These are phyloP conservation scores for Syngnathus acus DNA, from an alignment of 2,797 vertebrate genomes.

Conservation along the genomic window DNA sequence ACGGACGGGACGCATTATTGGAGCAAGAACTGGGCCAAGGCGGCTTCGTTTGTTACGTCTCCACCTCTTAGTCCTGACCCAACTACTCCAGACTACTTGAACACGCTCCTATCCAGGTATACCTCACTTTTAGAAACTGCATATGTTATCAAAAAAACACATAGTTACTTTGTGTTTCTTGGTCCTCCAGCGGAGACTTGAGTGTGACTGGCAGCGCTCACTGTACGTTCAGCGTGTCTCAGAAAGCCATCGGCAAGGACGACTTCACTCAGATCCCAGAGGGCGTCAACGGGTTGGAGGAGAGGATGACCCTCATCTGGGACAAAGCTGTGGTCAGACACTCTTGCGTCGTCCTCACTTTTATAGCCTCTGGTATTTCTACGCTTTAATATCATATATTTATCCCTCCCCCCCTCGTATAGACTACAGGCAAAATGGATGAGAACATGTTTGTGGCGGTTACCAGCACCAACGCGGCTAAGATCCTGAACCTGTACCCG, in stretches of 20 bases:
- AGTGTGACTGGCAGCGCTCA: conserved; percentile 92
- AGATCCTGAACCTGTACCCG: conserved; percentile 96
- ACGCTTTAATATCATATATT: neutral
- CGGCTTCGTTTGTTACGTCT: conserved; percentile 91
- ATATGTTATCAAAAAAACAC: neutral
- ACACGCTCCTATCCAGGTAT: conserved; percentile 91
- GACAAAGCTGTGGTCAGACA: conserved; percentile 94
- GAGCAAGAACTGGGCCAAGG: conserved; percentile 99
- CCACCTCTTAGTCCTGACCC: conserved; percentile 95
- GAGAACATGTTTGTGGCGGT: conserved; percentile 97
- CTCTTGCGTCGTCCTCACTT: neutral
- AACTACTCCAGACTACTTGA: conserved; percentile 94
- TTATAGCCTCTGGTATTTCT: neutral
- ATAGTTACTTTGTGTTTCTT: neutral
- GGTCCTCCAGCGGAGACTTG: conserved; percentile 79
- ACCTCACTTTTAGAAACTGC: neutral
- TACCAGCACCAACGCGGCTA: conserved; percentile 96
- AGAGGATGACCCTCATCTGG: conserved; percentile 94
- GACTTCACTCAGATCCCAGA: conserved; percentile 97
- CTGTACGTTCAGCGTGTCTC: conserved; percentile 93
- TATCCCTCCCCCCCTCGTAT: neutral
- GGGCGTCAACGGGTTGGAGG: conserved; percentile 92
- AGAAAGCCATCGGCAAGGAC: conserved; percentile 96
- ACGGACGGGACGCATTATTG: conserved; percentile 97
- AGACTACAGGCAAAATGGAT: conserved; percentile 98